phyloP scores from a whole-genome alignment of 2,888 invertebrate genomes.

The Lacanobia wlatinum region DNA sequence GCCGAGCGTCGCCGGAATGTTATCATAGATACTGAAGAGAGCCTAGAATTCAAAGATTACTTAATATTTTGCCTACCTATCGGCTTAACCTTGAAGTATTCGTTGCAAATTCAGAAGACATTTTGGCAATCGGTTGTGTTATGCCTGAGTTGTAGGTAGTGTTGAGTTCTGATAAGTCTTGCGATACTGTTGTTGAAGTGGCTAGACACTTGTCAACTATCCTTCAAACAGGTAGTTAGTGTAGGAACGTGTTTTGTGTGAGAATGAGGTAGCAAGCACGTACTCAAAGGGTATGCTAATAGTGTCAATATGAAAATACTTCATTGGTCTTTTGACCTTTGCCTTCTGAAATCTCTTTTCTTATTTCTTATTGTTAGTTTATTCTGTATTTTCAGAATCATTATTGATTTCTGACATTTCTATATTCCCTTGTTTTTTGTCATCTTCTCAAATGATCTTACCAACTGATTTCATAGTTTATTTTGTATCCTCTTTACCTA shows the following conservation, averaged over 20 bases:
- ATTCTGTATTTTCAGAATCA: not conserved
- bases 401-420: slow-evolving; percentile 1
- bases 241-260: slow-evolving; percentile 3
- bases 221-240: slow-evolving; percentile 7
- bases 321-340: not conserved
- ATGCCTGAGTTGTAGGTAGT: slow-evolving; percentile 23
- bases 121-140: slow-evolving; percentile 27
- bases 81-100: slow-evolving; percentile 62
- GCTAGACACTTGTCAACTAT: slow-evolving; percentile 16
- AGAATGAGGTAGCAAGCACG: not conserved
- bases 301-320: not conserved
- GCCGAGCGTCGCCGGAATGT: slow-evolving; percentile 66
- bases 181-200: slow-evolving; percentile 30
- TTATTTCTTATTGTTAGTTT: not conserved
- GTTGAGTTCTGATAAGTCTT: slow-evolving; percentile 27
- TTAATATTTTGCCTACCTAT: slow-evolving; percentile 68
- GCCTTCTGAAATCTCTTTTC: not conserved
- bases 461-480: not conserved
- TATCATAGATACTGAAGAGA: slow-evolving; percentile 61
- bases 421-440: slow-evolving; percentile 6
- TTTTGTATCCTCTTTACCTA: not conserved
- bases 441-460: slow-evolving; percentile 23
- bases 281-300: slow-evolving; percentile 1
- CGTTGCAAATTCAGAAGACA: slow-evolving; percentile 36
- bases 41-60: slow-evolving; percentile 67